Evolutionary conservation across 2,113 vertebrate species (phyloP), one percentile per base, ranked within the genome.

Genomic region (Phoxinus phoxinus): DNA sequence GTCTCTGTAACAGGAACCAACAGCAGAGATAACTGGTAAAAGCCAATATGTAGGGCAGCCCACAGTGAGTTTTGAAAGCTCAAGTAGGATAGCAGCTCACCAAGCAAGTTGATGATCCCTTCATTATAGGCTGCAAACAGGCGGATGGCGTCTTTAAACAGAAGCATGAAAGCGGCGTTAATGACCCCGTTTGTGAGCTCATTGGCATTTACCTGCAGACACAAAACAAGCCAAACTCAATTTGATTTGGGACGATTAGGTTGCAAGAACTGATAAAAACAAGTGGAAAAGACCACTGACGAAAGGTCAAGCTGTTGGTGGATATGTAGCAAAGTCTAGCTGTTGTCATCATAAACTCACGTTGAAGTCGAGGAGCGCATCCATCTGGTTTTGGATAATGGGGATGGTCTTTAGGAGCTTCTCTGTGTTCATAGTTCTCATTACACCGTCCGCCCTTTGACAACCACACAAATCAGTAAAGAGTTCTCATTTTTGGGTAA

Each of bases 121-220:
- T 99, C 97, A 21, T 99, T 99, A 91, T 99, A 99, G 6, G 97
- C 97, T 15, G 97, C 97, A 12, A 99, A 99, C 90, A 99, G 96
- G 93, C 97, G 95, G 92, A 99, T 98, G 86, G 97, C 96, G 87
- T 99, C 97, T 96, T 99, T 99, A 95, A 99, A 99, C 90, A 99
- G 96, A 48, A 99, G 96, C 97, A 99, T 98, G 94, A 99, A 99
- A 92, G 97, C 97, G 88, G 97, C 97, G 88, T 99, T 99, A 94
- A 99, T 98, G 90, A 99, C 97, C 75, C 97, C 97, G 79, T 99
- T 99, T 85, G 97, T 99, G 88, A 99, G 96, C 90, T 99, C 97
- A 85, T 99, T 99, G 91, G 97, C 97, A 93, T 97, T 98, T 93
- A 98, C 97, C 97, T 99, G 88, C 27, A 65, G 69, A 84, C 30